These are phyloP conservation scores for Epizoanthus ramosus DNA, from an alignment of 92 coral and sea anemone genomes.

Conservation along the genomic window DNA sequence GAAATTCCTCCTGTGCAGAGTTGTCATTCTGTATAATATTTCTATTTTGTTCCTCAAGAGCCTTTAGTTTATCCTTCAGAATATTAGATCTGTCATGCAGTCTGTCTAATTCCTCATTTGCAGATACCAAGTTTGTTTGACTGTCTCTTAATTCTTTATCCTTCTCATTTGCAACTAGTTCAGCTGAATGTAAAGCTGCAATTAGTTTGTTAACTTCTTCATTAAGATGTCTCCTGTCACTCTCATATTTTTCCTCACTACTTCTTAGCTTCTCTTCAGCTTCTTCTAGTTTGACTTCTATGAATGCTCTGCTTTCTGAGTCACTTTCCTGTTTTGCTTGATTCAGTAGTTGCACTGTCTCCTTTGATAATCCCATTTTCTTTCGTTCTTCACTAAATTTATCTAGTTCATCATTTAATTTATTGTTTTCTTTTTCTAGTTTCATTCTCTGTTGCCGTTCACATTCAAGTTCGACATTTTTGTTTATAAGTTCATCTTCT, in stretches of 20 bases:
- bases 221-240: conserved; percentile 39
- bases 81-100: conserved; percentile 53
- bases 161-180: conserved; percentile 45
- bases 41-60: conserved; percentile 38
- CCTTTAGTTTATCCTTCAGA: conserved; percentile 41
- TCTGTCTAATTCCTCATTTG: conserved; percentile 60
- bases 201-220: conserved; percentile 58
- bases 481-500: conserved; percentile 81
- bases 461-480: conserved; percentile 71
- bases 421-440: conserved; percentile 76
- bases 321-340: conserved; percentile 75
- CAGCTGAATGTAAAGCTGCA: conserved; percentile 51
- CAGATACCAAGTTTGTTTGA: conserved; percentile 51
- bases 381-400: conserved; percentile 55
- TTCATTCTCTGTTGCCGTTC: conserved; percentile 72
- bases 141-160: conserved; percentile 50
- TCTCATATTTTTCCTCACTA: conserved; percentile 30
- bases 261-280: conserved; percentile 53
- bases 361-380: conserved; percentile 73
- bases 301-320: conserved; percentile 37
- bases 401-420: conserved; percentile 63
- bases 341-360: conserved; percentile 69
- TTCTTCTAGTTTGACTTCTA: conserved; percentile 54
- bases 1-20: conserved; percentile 23
- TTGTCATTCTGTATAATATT: conserved; percentile 35